A percentile compares a stretch with the other conserved stretches of the same genome.
These are phyloP conservation scores for Catamblyrhynchus diadema DNA, from an alignment of 2,797 vertebrate genomes.

Conservation along the genomic window DNA sequence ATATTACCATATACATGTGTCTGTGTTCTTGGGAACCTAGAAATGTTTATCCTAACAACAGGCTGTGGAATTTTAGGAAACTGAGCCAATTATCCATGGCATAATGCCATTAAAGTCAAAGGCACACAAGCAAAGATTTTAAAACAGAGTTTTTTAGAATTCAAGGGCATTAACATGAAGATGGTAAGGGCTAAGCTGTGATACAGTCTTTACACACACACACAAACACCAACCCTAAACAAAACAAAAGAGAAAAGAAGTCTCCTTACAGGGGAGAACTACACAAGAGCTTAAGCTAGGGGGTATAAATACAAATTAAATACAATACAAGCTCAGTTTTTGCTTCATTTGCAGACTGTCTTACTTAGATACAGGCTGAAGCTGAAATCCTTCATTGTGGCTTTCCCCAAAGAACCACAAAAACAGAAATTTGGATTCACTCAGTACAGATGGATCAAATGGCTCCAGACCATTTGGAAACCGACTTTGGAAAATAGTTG, in stretches of 20 bases:
- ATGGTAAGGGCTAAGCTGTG: not conserved
- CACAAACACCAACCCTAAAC: not conserved
- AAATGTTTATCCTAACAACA: slow-evolving; percentile 66
- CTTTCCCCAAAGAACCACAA: not conserved
- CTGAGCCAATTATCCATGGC: slow-evolving; percentile 37
- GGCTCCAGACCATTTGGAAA: not conserved
- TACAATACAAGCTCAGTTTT: not conserved
- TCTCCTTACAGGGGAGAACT: not conserved
- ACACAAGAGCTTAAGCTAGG: not conserved
- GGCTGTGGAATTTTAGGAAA: slow-evolving; percentile 49
- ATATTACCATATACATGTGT: not conserved
- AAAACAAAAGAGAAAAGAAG: not conserved
- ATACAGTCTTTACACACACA: not conserved
- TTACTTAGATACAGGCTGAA: not conserved
- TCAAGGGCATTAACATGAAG: not conserved
- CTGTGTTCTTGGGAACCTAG: slow-evolving; percentile 50
- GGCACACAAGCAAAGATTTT: not conserved
- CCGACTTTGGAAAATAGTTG: not conserved
- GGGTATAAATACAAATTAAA: not conserved
- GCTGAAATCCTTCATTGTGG: not conserved
- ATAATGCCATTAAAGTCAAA: slow-evolving; percentile 54
- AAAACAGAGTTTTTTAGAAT: not conserved
- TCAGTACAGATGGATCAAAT: not conserved
- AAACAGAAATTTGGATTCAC: not conserved
- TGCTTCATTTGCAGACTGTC: not conserved